Percentiles rank a stretch among this genome's conserved stretches.
These are phyloP conservation scores for Ammospiza nelsoni DNA, from an alignment of 2,113 vertebrate genomes.

Conservation along the genomic window DNA sequence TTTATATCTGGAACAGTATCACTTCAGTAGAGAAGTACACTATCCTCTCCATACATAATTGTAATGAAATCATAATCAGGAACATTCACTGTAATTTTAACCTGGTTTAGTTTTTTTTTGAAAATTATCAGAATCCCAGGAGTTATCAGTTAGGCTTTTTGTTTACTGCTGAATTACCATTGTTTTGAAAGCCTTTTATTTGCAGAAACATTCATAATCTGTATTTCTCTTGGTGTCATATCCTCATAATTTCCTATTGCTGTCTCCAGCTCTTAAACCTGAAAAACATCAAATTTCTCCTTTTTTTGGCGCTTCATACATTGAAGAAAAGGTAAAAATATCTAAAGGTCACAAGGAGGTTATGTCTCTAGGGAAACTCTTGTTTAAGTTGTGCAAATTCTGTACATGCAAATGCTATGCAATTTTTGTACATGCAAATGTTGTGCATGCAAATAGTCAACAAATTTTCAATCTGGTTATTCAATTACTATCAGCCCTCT, in stretches of 20 bases:
- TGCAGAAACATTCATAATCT: background rate
- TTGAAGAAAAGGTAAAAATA: conserved; percentile 9
- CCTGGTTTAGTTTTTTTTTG: background rate
- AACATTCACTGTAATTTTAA: background rate
- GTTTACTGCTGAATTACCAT: background rate
- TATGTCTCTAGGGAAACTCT: background rate
- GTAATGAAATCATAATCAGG: background rate
- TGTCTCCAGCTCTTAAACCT: background rate
- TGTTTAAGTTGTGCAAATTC: conserved; percentile 11
- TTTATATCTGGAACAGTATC: background rate
- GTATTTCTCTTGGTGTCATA: background rate
- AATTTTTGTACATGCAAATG: conserved; percentile 21
- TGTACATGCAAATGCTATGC: conserved; percentile 21
- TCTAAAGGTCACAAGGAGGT: background rate
- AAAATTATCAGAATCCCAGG: background rate
- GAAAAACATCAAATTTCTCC: background rate
- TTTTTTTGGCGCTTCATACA: background rate
- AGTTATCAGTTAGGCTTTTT: background rate
- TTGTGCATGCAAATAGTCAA: conserved; percentile 20
- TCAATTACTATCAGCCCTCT: background rate
- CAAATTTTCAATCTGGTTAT: background rate
- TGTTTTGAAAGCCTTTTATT: background rate
- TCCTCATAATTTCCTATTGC: background rate
- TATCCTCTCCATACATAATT: background rate
- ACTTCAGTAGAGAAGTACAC: background rate